Percentiles rank a stretch among this genome's conserved stretches.
Evolutionary conservation across 2,113 vertebrate genomes (phyloP).

Genomic region (Coptodon rendalli): DNA sequence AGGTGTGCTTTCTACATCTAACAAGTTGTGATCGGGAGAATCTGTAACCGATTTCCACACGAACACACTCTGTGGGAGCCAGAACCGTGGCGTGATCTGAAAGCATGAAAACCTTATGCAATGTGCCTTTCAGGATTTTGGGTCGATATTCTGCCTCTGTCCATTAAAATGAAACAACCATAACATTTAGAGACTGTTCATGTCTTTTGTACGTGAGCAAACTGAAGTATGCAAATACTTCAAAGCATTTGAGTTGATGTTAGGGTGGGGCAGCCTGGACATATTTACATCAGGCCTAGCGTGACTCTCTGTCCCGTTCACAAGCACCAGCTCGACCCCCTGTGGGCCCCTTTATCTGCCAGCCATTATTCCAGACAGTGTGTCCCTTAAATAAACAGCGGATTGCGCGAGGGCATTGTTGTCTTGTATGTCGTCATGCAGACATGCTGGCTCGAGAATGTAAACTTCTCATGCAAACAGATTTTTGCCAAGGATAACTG

Average conservation of each 20-base stretch:
- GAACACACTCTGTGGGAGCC: neutral
- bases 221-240: neutral
- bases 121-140: neutral
- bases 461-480: neutral
- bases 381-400: neutral
- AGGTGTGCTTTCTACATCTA: neutral
- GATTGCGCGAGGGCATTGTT: neutral
- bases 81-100: neutral
- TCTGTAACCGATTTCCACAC: neutral
- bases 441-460: neutral
- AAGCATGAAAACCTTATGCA: neutral
- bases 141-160: rapidly evolving
- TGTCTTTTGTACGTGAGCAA: neutral
- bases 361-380: slow-evolving; percentile 19
- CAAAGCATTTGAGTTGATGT: neutral
- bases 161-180: rapidly evolving
- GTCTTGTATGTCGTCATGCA: neutral
- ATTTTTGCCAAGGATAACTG: neutral
- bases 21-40: neutral
- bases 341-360: slow-evolving; percentile 2
- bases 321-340: slow-evolving; percentile 3
- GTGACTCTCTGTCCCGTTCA: slow-evolving; percentile 44
- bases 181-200: neutral
- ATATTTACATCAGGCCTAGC: slow-evolving; percentile 1
- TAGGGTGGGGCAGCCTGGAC: rapidly evolving